Evolutionary conservation across 2,888 invertebrate genomes (phyloP).

Genomic region (Calameuta idolon): DNA sequence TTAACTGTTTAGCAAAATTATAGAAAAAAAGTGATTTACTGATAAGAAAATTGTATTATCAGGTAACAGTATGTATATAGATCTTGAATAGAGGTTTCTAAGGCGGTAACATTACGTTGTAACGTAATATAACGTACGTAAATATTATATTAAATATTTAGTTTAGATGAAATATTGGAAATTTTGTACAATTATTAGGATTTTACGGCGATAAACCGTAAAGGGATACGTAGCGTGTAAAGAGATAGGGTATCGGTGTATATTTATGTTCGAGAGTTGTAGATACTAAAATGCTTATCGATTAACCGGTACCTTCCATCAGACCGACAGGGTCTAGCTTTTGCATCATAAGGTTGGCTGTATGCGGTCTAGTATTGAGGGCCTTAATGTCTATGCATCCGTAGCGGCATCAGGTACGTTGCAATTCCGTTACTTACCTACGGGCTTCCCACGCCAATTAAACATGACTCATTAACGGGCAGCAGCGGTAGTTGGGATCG

Average conservation of each 20-base stretch:
- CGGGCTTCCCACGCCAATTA: conserved; percentile 67
- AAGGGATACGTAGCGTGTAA: background rate
- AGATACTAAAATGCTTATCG: background rate
- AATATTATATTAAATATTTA: background rate
- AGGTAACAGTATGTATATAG: background rate
- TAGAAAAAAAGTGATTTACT: background rate
- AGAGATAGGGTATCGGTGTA: background rate
- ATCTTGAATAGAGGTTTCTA: too few species aligned
- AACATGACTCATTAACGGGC: conserved; percentile 68
- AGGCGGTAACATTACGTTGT: too few species aligned
- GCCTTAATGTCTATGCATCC: conserved; percentile 35
- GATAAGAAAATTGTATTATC: background rate
- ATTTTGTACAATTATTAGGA: background rate
- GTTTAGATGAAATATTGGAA: background rate
- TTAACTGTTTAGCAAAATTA: background rate
- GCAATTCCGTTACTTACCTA: conserved; percentile 62
- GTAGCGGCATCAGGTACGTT: conserved; percentile 37
- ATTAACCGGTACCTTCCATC: background rate
- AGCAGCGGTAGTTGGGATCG: conserved; percentile 61
- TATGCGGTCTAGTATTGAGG: conserved; percentile 17
- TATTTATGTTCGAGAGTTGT: background rate
- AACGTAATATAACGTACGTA: background rate
- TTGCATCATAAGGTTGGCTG: conserved; percentile 10
- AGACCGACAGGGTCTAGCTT: background rate
- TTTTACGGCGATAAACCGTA: too few species aligned